phyloP scores from a whole-genome alignment of 2,797 vertebrate species.

The Cuniculus paca region DNA sequence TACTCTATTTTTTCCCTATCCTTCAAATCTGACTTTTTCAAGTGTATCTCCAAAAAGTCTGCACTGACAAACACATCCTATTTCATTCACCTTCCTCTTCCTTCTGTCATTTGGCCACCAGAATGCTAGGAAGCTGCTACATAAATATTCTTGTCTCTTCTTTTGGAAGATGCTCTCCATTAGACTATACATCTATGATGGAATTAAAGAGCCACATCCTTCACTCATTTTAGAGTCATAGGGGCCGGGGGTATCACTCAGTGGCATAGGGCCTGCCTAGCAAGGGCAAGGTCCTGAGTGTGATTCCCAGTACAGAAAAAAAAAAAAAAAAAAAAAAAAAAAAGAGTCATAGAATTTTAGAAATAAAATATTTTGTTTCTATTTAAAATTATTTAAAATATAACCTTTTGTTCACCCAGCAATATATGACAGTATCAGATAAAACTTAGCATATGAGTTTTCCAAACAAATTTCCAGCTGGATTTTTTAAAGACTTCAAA shows the following conservation, averaged over 20 bases:
- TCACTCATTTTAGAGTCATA: slow-evolving; percentile 18
- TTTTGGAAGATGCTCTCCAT: not conserved
- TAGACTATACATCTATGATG: not conserved
- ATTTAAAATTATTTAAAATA: slow-evolving; percentile 48
- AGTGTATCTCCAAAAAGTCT: not conserved
- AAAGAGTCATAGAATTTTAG: not conserved
- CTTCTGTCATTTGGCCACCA: not conserved
- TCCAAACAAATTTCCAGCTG: slow-evolving; percentile 41
- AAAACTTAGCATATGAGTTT: not conserved
- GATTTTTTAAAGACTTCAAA: slow-evolving; percentile 7
- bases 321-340: no score
- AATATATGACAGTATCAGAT: not conserved
- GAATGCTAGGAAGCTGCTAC: not conserved
- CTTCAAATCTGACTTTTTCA: not conserved
- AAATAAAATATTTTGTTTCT: not conserved
- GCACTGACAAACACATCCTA: not conserved
- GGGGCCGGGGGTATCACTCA: no score
- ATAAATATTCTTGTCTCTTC: not conserved
- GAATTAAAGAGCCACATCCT: not conserved
- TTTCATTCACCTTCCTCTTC: not conserved
- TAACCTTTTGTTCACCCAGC: not conserved
- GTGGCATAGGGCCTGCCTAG: no score
- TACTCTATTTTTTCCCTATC: not conserved
- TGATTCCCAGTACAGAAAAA: no score
- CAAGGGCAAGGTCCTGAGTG: no score